A percentile compares a stretch with the other conserved stretches of the same genome.
phyloP scores from a whole-genome alignment of 2,888 invertebrate species.

The Lasioglossum lativentre region DNA sequence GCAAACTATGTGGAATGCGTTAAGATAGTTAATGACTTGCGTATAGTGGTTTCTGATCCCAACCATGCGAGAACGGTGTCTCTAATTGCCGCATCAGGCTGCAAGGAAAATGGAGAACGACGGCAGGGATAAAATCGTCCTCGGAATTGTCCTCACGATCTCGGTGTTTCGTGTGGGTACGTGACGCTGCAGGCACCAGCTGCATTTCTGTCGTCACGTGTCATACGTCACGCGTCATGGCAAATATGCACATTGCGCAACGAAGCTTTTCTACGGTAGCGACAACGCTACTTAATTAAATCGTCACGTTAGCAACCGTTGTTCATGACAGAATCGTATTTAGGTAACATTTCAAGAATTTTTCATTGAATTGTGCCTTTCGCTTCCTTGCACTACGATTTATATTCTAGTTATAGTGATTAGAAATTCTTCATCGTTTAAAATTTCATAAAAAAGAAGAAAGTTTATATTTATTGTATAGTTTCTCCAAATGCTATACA shows the following conservation, averaged over 20 bases:
- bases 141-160: conserved; percentile 11
- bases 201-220: conserved; percentile 3
- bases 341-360: not conserved
- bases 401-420: too few relatives aligned
- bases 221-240: conserved; percentile 10
- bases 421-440: too few relatives aligned
- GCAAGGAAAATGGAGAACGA: conserved; percentile 7
- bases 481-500: too few relatives aligned
- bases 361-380: not conserved
- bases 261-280: not conserved
- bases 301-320: not conserved
- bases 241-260: conserved; percentile 16
- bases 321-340: not conserved
- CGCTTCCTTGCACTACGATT: not conserved
- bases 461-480: too few relatives aligned
- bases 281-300: conserved; percentile 24
- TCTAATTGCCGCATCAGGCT: not conserved
- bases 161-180: not conserved
- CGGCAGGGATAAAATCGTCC: conserved; percentile 17
- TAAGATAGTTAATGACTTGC: not conserved
- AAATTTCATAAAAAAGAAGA: too few relatives aligned
- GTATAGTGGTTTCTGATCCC: not conserved
- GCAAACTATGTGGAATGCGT: not conserved
- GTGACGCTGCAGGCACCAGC: conserved; percentile 2
- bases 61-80: not conserved